These are phyloP conservation scores for Eleutherodactylus coqui DNA, from an alignment of 2,797 vertebrate genomes.

Conservation along the genomic window DNA sequence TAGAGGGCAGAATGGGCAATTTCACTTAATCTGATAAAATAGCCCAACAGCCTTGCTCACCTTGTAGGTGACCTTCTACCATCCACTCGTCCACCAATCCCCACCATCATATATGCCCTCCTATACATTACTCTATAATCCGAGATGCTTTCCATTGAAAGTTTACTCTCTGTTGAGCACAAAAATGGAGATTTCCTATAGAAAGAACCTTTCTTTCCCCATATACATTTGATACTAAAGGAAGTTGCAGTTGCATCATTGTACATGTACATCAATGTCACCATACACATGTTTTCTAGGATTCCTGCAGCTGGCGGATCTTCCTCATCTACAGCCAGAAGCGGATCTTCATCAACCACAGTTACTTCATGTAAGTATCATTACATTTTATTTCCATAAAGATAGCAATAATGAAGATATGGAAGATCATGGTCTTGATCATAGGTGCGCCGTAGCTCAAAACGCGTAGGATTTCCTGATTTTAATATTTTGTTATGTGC, in stretches of 20 bases:
- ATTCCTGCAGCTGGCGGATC: neutral
- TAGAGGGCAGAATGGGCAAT: too few species aligned
- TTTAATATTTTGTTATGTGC: too few species aligned
- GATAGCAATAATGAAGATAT: too few species aligned
- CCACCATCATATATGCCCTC: too few species aligned
- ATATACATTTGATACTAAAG: neutral
- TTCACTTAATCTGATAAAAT: too few species aligned
- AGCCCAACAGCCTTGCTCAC: too few species aligned
- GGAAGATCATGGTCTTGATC: too few species aligned
- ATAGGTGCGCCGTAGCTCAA: too few species aligned
- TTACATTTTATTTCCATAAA: neutral
- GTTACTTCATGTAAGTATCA: constrained; percentile 23
- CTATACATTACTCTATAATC: too few species aligned
- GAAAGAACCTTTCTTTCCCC: neutral
- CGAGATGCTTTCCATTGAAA: neutral
- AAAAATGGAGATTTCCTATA: neutral
- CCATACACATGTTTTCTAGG: neutral
- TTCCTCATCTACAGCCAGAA: neutral
- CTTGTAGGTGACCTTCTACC: too few species aligned
- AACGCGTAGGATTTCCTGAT: too few species aligned
- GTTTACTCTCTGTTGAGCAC: neutral
- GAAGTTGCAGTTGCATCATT: neutral
- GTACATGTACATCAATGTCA: neutral
- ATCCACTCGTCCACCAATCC: too few species aligned
- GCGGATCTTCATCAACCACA: neutral